phyloP scores from a whole-genome alignment of 2,797 vertebrate genomes.

The Phalloptychus januarius region DNA sequence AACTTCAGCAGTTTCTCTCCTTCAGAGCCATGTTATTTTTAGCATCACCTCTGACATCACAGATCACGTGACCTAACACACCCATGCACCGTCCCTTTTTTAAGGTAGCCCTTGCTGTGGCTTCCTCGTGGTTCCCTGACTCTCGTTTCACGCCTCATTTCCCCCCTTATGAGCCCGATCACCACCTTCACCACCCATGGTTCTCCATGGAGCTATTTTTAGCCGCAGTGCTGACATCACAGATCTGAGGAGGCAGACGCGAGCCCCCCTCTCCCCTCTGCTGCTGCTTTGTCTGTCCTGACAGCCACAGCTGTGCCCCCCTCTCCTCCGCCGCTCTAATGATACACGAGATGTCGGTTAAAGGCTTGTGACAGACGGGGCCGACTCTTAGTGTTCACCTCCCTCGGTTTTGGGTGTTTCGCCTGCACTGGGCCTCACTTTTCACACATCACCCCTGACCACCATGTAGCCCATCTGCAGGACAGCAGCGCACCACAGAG shows the following conservation, averaged over 20 bases:
- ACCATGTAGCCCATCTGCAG: slow-evolving; percentile 65
- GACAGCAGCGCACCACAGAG: slow-evolving; percentile 58
- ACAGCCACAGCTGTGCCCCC: slow-evolving; percentile 70
- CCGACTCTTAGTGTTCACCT: slow-evolving; percentile 37
- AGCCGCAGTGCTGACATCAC: slow-evolving; percentile 75
- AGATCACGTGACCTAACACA: slow-evolving; percentile 32
- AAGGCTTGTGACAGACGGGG: slow-evolving; percentile 37
- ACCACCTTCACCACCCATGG: slow-evolving; percentile 17
- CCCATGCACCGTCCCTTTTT: slow-evolving; percentile 46
- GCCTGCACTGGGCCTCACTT: slow-evolving; percentile 38
- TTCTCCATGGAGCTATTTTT: slow-evolving; percentile 71
- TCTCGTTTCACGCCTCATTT: slow-evolving; percentile 38
- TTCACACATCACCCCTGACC: slow-evolving; percentile 51
- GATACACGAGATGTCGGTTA: slow-evolving; percentile 36
- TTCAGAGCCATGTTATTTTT: slow-evolving; percentile 57
- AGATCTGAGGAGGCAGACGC: slow-evolving; percentile 59
- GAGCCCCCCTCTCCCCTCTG: slow-evolving; percentile 58
- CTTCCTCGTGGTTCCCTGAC: slow-evolving; percentile 49
- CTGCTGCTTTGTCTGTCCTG: slow-evolving; percentile 60
- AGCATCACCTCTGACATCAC: slow-evolving; percentile 45
- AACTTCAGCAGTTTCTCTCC: slow-evolving; percentile 26
- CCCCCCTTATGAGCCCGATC: slow-evolving; percentile 27
- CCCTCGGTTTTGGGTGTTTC: slow-evolving; percentile 30
- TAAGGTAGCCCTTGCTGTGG: slow-evolving; percentile 29
- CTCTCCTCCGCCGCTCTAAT: slow-evolving; percentile 44